Base-by-base conservation (phyloP, 2,113 vertebrate genomes). In the Anolis carolinensis region DNA sequence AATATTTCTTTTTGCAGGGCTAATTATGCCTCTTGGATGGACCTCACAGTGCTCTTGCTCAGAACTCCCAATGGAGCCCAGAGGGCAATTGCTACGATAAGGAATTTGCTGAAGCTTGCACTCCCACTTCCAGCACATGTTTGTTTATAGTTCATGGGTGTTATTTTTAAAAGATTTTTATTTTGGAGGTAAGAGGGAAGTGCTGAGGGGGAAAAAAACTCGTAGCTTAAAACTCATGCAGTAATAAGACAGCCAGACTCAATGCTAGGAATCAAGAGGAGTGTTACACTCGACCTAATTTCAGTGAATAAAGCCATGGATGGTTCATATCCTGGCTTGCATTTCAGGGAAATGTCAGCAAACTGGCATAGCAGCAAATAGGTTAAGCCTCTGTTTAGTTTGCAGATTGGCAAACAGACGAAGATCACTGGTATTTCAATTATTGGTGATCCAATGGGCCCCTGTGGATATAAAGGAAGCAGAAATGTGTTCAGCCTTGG, bases 351-450 rank as follows among this genome's bases (percentile, higher is more conserved):
- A 91, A 84, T 1, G 1, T 89, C 86, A 91, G 79, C 88, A 90
- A 59, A 63, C 55, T 79, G 81, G 63, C 84, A 89, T 27, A 85
- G 79, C n/a, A 89, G 74, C 74, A 92, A 89, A 84, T 79, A 92
- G 90, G 87, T 94, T 91, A 92, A 91, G 73, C 85, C 85, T 78
- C 88, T 92, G 44, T 85, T 94, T 91, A 88, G 59, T 90, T 86
- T 90, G 50, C 84, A 88, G 71, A 88, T 10, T 87, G 89, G 63
- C 84, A 94, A 93, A 91, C 80, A 89, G 79, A 84, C 81, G 79
- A 90, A 20, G 21, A 92, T 84, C 86, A 80, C 79, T 86, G 79
- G 36, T 86, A 89, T 93, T 93, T 91, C 87, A 90, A 63, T 92
- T 91, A 87, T 16, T 16, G 7, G 50, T 85, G 72, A 92, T 83